Evolutionary conservation across 2,113 vertebrate species (phyloP).

Genomic region (Ciconia stormi): DNA sequence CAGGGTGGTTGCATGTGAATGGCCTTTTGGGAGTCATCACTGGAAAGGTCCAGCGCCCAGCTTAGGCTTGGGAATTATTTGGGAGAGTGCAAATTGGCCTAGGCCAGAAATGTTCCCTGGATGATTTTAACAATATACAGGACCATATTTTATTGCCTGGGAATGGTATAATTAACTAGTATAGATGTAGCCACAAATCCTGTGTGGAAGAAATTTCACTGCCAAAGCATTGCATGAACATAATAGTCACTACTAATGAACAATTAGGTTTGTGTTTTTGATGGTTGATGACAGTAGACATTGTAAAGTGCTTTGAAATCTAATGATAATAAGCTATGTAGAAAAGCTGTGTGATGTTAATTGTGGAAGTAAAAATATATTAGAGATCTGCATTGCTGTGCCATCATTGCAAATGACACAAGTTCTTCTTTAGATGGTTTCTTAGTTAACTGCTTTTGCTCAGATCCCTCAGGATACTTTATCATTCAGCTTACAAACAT

Average conservation of each 20-base stretch:
- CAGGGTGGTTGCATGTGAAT: not conserved
- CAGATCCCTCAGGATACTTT: not conserved
- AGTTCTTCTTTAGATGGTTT: not conserved
- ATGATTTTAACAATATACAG: not conserved
- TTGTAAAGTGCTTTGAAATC: slow-evolving; percentile 12
- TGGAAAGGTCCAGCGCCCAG: not conserved
- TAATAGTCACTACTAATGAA: not conserved
- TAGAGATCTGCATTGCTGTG: not conserved
- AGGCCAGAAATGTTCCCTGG: not conserved
- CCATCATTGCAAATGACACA: not conserved
- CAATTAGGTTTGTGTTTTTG: not conserved
- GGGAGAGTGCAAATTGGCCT: not conserved
- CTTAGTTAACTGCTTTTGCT: not conserved
- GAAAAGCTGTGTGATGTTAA: not conserved
- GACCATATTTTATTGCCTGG: not conserved
- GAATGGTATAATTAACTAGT: not conserved
- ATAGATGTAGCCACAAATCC: not conserved
- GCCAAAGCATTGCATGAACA: not conserved
- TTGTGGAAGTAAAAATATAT: not conserved
- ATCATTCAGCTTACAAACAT: not conserved
- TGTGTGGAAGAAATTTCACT: not conserved
- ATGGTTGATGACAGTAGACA: not conserved
- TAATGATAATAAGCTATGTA: not conserved
- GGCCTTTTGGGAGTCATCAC: not conserved
- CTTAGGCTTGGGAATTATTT: not conserved